These are phyloP conservation scores for Struthio camelus DNA, from an alignment of 2,113 vertebrate species.

Conservation along the genomic window DNA sequence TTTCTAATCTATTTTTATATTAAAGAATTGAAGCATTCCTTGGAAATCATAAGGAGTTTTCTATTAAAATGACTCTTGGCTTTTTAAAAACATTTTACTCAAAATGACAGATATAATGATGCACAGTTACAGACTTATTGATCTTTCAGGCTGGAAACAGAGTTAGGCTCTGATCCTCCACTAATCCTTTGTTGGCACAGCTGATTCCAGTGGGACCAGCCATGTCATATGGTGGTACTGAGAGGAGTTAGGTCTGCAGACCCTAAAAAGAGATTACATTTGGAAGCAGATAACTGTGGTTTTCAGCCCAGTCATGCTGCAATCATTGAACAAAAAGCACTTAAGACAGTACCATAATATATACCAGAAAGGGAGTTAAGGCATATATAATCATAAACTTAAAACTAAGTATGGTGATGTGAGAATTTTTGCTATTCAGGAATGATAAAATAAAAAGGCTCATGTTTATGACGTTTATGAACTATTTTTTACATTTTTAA, in stretches of 20 bases:
- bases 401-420: not conserved
- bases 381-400: not conserved
- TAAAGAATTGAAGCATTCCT: not conserved
- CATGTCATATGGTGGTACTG: too few relatives aligned
- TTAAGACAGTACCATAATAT: not conserved
- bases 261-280: not conserved
- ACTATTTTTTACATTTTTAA: not conserved
- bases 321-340: not conserved
- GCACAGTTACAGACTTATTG: not conserved
- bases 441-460: rapidly evolving
- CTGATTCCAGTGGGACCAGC: not conserved
- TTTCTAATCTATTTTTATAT: not conserved
- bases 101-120: not conserved
- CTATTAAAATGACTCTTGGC: not conserved
- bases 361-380: not conserved
- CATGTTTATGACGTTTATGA: not conserved
- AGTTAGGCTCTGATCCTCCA: not conserved
- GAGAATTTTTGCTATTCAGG: not conserved
- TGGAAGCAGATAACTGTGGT: not conserved
- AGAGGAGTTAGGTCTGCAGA: not conserved
- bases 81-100: not conserved
- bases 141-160: not conserved
- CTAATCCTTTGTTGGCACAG: rapidly evolving
- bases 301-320: not conserved
- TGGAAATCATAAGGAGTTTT: not conserved